Evolutionary conservation across 2,113 vertebrate genomes (phyloP).

Genomic region (Gallinago jamesoni): DNA sequence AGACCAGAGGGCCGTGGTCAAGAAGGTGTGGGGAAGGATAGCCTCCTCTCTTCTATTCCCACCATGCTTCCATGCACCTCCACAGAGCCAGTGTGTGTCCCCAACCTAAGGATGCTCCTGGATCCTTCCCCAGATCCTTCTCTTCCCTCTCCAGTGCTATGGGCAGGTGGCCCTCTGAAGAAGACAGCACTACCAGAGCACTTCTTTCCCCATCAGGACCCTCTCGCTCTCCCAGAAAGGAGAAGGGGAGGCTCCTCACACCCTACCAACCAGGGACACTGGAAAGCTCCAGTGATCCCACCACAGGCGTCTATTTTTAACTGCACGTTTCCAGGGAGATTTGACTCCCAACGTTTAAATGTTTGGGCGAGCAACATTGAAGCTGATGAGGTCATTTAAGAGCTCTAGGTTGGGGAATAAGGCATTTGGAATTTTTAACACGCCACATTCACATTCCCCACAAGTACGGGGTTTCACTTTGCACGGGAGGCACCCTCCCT

Average conservation of each 20-base stretch:
- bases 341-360: not conserved
- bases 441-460: fast-evolving
- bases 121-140: not conserved
- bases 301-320: not conserved
- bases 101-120: not conserved
- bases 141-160: not conserved
- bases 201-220: not conserved
- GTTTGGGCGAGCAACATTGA: not conserved
- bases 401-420: not conserved
- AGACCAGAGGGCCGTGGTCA: fast-evolving
- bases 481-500: not conserved
- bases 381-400: not conserved
- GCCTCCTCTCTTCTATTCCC: not conserved
- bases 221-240: not conserved
- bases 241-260: not conserved
- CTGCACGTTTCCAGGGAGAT: not conserved
- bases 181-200: not conserved
- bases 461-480: fast-evolving
- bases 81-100: not conserved
- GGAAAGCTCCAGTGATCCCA: not conserved
- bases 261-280: not conserved
- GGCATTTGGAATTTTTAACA: not conserved
- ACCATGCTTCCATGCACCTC: not conserved
- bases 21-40: not conserved
- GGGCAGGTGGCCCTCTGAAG: not conserved